Evolutionary conservation across 2,113 vertebrate species (phyloP), one percentile per base, ranked within the genome.

Genomic region (Casuarius casuarius): DNA sequence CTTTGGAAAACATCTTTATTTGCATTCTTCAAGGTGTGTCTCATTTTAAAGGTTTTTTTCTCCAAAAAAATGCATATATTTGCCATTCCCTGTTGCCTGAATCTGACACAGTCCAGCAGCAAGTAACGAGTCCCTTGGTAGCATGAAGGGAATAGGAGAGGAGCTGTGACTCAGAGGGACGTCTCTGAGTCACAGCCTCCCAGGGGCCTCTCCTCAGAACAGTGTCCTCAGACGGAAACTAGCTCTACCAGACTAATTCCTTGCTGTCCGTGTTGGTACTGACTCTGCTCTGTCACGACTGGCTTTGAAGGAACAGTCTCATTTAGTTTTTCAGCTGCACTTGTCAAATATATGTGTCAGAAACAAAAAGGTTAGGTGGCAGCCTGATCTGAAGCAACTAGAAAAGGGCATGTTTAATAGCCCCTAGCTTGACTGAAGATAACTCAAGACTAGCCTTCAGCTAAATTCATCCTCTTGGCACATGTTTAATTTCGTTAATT

Each of bases 301-400:
- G 44, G 16, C 85, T 89, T 78, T 26, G 56, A 79, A 78, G 61
- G 89, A 65, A 71, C 9, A 3, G 26, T 65, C 61, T 78, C 48
- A 29, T 72, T 42, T 23, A 38, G 46, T 83, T 83, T 73, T 89
- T 90, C 54, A 70, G 51, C 49, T 66, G 66, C 20, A 3, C 49
- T 46, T 74, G 44, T 17, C 44, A 31, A 5, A 2, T 0, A 4
- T 28, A 16, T 9, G 26, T 21, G 67, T 77, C 2, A 0, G 72
- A 9, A 72, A 12, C 38, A 12, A 73, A 35, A 38, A 58, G 78
- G 29, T 70, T 33, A 28, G 48, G 15, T 33, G 59, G 22, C 68
- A 62, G 48, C 31, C 66, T 78, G 89, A 49, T 5, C 46, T 13
- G 16, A 63, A 81, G 42, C 12, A 7, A 56, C 21, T 20, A 29